Conservation (phyloP, 92 coral and sea anemone species). For the Metridium senile region DNA sequence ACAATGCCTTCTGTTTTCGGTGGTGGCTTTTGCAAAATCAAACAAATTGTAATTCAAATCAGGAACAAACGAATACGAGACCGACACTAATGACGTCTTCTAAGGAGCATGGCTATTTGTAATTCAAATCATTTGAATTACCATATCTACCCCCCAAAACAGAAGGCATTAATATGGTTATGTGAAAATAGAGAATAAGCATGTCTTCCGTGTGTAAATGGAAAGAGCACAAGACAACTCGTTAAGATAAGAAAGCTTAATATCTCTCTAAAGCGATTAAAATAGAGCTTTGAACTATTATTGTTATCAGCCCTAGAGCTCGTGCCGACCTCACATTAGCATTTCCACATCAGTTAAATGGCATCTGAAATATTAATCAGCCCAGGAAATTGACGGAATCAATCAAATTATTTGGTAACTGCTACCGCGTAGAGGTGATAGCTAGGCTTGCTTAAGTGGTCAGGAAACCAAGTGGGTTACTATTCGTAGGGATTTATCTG, state of each 20-base stretch:
- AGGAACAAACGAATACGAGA: too few relatives aligned
- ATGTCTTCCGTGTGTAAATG: conserved; percentile 12
- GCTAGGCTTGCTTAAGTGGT: too few relatives aligned
- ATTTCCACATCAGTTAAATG: conserved; percentile 9
- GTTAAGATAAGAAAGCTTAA: conserved; percentile 33
- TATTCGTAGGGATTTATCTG: too few relatives aligned
- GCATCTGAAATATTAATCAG: conserved; percentile 21
- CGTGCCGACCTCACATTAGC: conserved; percentile 6
- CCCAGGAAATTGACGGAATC: conserved; percentile 11
- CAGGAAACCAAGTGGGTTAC: too few relatives aligned
- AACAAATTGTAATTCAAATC: too few relatives aligned
- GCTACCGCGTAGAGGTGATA: background rate
- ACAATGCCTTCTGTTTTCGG: too few relatives aligned
- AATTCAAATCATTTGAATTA: background rate
- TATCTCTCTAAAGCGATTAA: conserved; percentile 19
- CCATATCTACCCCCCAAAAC: background rate
- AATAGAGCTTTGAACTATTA: background rate
- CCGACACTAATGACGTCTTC: too few relatives aligned
- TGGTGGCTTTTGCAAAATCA: too few relatives aligned
- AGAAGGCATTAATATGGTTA: background rate
- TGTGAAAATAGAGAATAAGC: too few relatives aligned
- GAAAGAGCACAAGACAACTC: conserved; percentile 2
- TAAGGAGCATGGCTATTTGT: background rate
- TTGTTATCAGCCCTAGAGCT: background rate
- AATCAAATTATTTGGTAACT: conserved; percentile 3